phyloP scores from a whole-genome alignment of 2,888 invertebrate species.

The Troides helena region DNA sequence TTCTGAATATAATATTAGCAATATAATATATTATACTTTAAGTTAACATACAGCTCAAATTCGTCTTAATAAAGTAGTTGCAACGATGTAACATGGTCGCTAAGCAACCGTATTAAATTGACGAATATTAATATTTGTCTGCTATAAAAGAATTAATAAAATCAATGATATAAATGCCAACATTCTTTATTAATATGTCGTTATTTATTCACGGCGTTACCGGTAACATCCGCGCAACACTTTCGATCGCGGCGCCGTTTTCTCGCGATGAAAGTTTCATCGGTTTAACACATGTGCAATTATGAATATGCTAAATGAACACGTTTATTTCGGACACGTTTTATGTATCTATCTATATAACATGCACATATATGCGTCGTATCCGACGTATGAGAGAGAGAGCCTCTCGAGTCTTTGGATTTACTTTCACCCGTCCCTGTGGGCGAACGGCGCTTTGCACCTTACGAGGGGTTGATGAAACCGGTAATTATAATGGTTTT shows the following conservation, averaged over 20 bases:
- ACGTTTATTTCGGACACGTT: slow-evolving; percentile 32
- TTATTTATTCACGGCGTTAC: slow-evolving; percentile 34
- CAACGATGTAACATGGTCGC: too few species aligned
- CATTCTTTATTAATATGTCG: neutral
- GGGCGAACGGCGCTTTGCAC: slow-evolving; percentile 32
- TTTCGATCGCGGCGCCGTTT: slow-evolving; percentile 43
- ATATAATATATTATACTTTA: too few species aligned
- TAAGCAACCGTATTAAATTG: too few species aligned
- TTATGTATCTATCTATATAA: slow-evolving; percentile 23
- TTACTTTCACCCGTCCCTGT: slow-evolving; percentile 67
- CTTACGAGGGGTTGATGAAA: slow-evolving; percentile 13
- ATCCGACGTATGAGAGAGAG: slow-evolving; percentile 56
- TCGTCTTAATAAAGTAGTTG: too few species aligned
- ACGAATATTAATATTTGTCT: too few species aligned
- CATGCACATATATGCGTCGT: slow-evolving; percentile 14
- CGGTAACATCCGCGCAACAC: slow-evolving; percentile 43
- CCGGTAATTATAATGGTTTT: too few species aligned
- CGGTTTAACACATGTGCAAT: slow-evolving; percentile 40
- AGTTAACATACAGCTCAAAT: too few species aligned
- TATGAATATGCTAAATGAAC: slow-evolving; percentile 56
- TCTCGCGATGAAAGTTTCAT: slow-evolving; percentile 54
- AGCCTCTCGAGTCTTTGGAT: slow-evolving; percentile 59
- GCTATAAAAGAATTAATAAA: too few species aligned
- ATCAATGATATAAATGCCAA: too few species aligned
- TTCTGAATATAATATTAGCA: too few species aligned